A percentile compares a stretch with the other conserved stretches of the same genome.
These are phyloP conservation scores for Bombus confusus DNA, from an alignment of 1,140 invertebrate species.

Conservation along the genomic window DNA sequence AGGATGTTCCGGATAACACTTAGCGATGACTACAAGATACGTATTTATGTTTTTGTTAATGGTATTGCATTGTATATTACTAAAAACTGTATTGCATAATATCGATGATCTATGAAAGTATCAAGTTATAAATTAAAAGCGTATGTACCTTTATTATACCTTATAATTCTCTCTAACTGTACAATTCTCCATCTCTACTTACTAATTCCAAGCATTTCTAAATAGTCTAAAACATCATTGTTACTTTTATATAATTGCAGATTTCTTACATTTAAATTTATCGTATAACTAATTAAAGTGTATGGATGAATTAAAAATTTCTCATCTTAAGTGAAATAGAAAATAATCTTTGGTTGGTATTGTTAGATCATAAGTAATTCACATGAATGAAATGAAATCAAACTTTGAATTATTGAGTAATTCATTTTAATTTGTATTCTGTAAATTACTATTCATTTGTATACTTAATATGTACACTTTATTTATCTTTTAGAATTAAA, in stretches of 20 bases:
- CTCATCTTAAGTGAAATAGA: background rate
- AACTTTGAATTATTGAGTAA: no score
- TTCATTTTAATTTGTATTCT: no score
- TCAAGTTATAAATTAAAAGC: background rate
- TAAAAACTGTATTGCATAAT: background rate
- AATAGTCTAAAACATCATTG: background rate
- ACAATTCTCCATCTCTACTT: background rate
- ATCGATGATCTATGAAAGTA: slow-evolving; percentile 1
- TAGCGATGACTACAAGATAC: background rate
- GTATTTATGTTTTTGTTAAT: background rate
- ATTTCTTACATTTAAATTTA: background rate
- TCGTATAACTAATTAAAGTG: background rate
- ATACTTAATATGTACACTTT: no score
- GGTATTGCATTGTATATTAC: background rate
- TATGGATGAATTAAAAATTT: background rate
- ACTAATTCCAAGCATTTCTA: background rate
- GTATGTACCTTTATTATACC: background rate
- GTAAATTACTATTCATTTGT: no score
- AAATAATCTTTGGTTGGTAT: background rate
- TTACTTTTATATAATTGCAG: background rate
- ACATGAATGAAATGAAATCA: no score
- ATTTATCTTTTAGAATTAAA: no score
- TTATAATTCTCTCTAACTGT: no score
- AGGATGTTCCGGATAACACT: slow-evolving; percentile 93
- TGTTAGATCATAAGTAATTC: no score